Conservation (phyloP, 2,797 vertebrate species). For the Denticeps clupeoides region DNA sequence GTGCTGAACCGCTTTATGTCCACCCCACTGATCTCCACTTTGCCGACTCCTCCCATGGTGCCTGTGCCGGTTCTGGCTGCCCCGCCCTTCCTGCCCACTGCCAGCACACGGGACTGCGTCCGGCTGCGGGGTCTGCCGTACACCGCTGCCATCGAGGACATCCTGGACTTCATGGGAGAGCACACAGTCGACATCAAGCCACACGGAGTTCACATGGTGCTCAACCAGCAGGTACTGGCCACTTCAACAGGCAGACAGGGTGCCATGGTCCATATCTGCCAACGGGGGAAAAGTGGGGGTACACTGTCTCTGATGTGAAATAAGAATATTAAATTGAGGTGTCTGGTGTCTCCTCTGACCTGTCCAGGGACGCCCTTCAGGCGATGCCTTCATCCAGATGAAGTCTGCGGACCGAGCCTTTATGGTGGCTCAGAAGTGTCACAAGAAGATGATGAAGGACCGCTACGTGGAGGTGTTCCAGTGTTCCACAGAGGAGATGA, state of each 20-base stretch:
- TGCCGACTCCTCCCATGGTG: conserved; percentile 77
- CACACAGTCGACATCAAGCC: conserved; percentile 86
- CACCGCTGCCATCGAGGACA: conserved; percentile 86
- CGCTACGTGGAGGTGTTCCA: conserved; percentile 95
- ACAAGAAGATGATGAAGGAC: conserved; percentile 97
- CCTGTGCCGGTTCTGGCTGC: conserved; percentile 64
- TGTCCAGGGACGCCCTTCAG: conserved; percentile 80
- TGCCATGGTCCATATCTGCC: neutral
- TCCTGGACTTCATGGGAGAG: conserved; percentile 89
- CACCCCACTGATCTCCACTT: conserved; percentile 78
- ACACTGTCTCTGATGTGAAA: no score
- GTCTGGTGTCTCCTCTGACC: neutral
- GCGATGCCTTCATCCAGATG: conserved; percentile 96
- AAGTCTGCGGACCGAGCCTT: conserved; percentile 84
- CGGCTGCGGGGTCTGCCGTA: conserved; percentile 86
- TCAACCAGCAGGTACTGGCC: conserved; percentile 82
- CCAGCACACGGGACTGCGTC: conserved; percentile 74
- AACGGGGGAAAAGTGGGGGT: no score
- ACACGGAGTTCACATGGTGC: conserved; percentile 93
- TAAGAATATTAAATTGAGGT: neutral
- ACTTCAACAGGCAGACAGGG: neutral
- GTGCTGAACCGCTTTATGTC: conserved; percentile 90
- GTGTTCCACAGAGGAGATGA: conserved; percentile 96
- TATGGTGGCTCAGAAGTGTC: conserved; percentile 84
- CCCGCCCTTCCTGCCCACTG: conserved; percentile 69